Evolutionary conservation across 2,113 vertebrate species (phyloP).

Genomic region (Silurus meridionalis): DNA sequence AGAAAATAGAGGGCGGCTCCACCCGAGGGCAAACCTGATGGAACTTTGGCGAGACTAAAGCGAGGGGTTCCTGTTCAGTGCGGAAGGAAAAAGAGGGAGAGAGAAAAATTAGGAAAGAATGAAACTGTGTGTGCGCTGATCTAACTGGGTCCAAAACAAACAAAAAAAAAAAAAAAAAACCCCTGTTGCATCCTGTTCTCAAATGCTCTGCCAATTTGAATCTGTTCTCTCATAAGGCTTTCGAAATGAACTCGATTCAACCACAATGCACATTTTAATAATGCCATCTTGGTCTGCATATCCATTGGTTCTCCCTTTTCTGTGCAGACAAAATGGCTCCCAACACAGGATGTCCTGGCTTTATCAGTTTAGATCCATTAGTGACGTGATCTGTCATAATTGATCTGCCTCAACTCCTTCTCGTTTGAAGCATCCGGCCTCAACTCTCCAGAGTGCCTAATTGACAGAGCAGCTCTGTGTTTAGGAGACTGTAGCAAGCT

Average conservation of each 20-base stretch:
- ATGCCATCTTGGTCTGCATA: neutral
- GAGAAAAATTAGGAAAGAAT: neutral
- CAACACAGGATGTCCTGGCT: slow-evolving; percentile 19
- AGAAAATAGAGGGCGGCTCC: slow-evolving; percentile 40
- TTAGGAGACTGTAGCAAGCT: neutral
- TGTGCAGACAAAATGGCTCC: neutral
- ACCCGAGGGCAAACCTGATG: slow-evolving; percentile 21
- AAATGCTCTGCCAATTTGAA: neutral
- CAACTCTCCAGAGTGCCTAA: slow-evolving; percentile 50
- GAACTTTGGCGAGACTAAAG: slow-evolving; percentile 15
- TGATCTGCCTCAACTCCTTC: slow-evolving; percentile 39
- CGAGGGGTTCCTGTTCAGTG: slow-evolving; percentile 25
- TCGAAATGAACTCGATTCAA: neutral
- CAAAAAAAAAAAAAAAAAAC: neutral
- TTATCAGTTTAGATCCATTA: slow-evolving; percentile 51
- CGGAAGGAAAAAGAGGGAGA: neutral
- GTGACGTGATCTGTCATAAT: slow-evolving; percentile 48
- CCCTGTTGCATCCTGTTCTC: neutral
- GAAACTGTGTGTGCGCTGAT: neutral
- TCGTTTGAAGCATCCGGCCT: slow-evolving; percentile 43
- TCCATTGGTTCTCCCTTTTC: neutral
- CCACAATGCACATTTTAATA: neutral
- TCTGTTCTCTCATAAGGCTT: neutral
- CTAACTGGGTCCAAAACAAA: neutral
- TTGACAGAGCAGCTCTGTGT: slow-evolving; percentile 29